These are phyloP conservation scores for Leucophora obtusa DNA, from an alignment of 2,888 invertebrate genomes.

Conservation along the genomic window DNA sequence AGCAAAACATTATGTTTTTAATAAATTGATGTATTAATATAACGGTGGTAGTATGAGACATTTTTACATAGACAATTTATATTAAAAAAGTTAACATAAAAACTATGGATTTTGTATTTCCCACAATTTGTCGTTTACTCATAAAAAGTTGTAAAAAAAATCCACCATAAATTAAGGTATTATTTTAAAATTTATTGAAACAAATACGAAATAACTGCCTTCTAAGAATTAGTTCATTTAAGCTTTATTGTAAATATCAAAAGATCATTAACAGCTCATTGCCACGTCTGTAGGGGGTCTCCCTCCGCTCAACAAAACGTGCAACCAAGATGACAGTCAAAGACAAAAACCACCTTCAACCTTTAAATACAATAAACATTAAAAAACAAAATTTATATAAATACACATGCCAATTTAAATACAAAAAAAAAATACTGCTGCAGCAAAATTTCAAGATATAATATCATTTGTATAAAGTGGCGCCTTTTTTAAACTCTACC, in stretches of 20 bases:
- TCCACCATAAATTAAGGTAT: not conserved
- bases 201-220: not conserved
- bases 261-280: slow-evolving; percentile 76
- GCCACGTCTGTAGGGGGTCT: slow-evolving; percentile 75
- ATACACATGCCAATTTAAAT: slow-evolving; percentile 33
- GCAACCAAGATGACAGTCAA: not conserved
- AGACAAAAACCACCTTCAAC: slow-evolving; percentile 47
- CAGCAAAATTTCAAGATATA: slow-evolving; percentile 33
- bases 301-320: not conserved
- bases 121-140: not conserved
- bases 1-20: slow-evolving; percentile 13
- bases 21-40: slow-evolving; percentile 18
- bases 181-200: slow-evolving; percentile 3
- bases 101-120: not conserved
- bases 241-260: not conserved
- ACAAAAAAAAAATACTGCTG: slow-evolving; percentile 4
- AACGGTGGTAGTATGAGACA: not conserved
- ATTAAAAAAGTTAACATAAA: not conserved
- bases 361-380: slow-evolving; percentile 12
- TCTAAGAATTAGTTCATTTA: slow-evolving; percentile 18
- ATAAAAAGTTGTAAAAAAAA: not conserved
- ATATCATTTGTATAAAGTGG: slow-evolving; percentile 47
- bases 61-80: not conserved
- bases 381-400: not conserved
- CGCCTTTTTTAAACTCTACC: slow-evolving; percentile 38